Conservation (phyloP, 2,888 invertebrate genomes). For the Iphiclides podalirius region DNA sequence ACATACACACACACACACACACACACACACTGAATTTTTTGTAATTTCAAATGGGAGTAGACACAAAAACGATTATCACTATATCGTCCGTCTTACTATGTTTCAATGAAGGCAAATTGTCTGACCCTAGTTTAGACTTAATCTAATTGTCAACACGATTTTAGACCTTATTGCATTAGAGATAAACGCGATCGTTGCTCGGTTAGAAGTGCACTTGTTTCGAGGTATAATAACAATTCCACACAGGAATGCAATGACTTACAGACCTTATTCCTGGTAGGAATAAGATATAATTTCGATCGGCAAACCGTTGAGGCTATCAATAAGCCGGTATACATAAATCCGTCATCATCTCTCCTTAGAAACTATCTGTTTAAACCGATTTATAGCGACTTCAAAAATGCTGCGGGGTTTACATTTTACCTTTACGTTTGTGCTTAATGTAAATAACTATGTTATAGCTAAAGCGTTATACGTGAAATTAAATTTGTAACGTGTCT, state of each 20-base stretch:
- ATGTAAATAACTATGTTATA: background rate
- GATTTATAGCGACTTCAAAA: constrained; percentile 13
- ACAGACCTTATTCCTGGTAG: background rate
- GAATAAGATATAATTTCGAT: background rate
- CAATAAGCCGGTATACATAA: constrained; percentile 8
- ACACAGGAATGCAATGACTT: background rate
- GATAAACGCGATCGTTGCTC: constrained; percentile 45
- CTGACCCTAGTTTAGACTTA: constrained; percentile 1
- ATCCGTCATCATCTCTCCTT: no score
- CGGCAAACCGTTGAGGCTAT: background rate
- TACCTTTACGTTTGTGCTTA: constrained; percentile 12
- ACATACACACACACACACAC: background rate
- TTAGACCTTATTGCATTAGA: constrained; percentile 30
- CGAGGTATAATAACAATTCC: constrained; percentile 18
- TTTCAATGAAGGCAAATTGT: background rate
- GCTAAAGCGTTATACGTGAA: constrained; percentile 1
- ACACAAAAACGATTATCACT: background rate
- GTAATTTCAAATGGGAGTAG: background rate
- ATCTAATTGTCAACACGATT: constrained; percentile 27
- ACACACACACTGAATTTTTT: background rate
- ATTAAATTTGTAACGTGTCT: background rate
- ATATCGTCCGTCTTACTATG: background rate
- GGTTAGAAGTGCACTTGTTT: constrained; percentile 43
- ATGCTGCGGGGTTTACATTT: background rate
- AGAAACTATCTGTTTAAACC: constrained; percentile 7